A percentile compares a stretch with the other conserved stretches of the same genome.
These are phyloP conservation scores for Pluvianellus socialis DNA, from an alignment of 2,113 vertebrate species.

Conservation along the genomic window DNA sequence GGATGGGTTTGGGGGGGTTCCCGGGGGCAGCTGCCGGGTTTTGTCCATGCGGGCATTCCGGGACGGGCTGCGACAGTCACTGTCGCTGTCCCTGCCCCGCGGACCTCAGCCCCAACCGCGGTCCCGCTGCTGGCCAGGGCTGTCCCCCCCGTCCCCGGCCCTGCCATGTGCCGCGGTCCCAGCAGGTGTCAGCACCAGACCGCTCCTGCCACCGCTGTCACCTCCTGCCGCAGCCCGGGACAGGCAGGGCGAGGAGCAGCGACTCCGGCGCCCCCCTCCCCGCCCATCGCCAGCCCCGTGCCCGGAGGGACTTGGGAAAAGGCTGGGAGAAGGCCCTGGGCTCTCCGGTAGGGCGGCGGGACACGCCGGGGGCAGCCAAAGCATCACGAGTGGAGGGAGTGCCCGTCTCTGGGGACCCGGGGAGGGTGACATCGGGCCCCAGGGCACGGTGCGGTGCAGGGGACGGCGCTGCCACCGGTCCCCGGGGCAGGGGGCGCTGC, in stretches of 20 bases:
- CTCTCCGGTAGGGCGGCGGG: neutral
- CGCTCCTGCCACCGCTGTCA: neutral
- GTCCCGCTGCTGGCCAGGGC: neutral
- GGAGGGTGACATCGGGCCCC: too few species aligned
- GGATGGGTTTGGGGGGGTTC: neutral
- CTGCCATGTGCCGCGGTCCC: neutral
- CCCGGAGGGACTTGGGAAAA: neutral
- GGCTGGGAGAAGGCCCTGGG: neutral
- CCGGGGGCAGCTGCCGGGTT: neutral
- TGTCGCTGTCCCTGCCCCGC: neutral
- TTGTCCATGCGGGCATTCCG: neutral
- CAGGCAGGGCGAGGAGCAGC: neutral
- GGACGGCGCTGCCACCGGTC: accelerated
- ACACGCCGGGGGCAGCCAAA: neutral
- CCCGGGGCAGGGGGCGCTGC: neutral
- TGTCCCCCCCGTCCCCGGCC: neutral
- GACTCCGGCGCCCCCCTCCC: neutral
- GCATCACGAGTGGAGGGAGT: too few species aligned
- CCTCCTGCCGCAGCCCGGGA: too few species aligned
- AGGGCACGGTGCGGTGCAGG: neutral
- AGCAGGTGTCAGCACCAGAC: constrained; percentile 36
- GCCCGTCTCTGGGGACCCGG: accelerated
- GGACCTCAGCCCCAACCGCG: neutral
- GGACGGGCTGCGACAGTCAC: neutral
- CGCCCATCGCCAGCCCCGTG: too few species aligned